Evolutionary conservation across 2,888 invertebrate species (phyloP).

Genomic region (Spodoptera littoralis): DNA sequence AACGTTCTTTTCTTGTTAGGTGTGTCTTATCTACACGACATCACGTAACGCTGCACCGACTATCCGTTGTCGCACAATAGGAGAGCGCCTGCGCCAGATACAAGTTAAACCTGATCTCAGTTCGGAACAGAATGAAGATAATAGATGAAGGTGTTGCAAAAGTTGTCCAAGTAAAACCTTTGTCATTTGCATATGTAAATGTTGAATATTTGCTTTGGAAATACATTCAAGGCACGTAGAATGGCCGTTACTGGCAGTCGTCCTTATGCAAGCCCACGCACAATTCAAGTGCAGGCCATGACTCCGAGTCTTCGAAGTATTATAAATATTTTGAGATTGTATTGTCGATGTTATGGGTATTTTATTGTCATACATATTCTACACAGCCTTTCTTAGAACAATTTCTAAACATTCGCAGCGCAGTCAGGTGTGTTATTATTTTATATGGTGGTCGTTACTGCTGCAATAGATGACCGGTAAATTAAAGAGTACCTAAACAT

Average conservation of each 20-base stretch:
- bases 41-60: constrained; percentile 74
- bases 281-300: constrained; percentile 62
- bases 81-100: constrained; percentile 43
- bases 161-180: constrained; percentile 42
- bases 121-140: constrained; percentile 45
- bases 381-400: constrained; percentile 23
- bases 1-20: constrained; percentile 78
- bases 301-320: constrained; percentile 34
- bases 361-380: constrained; percentile 52
- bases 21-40: constrained; percentile 77
- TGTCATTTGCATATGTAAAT: constrained; percentile 59
- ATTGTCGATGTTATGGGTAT: constrained; percentile 48
- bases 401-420: constrained; percentile 20
- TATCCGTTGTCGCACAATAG: constrained; percentile 54
- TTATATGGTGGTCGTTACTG: constrained; percentile 3
- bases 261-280: constrained; percentile 78
- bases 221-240: constrained; percentile 72
- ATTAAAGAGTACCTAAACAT: constrained; percentile 1
- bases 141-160: constrained; percentile 50
- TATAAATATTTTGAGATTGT: constrained; percentile 54
- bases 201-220: constrained; percentile 61
- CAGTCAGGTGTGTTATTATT: constrained; percentile 17
- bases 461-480: constrained; percentile 5
- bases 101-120: constrained; percentile 57
- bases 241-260: constrained; percentile 69